Conservation (phyloP, 2,888 invertebrate genomes). For the Timandra comae region DNA sequence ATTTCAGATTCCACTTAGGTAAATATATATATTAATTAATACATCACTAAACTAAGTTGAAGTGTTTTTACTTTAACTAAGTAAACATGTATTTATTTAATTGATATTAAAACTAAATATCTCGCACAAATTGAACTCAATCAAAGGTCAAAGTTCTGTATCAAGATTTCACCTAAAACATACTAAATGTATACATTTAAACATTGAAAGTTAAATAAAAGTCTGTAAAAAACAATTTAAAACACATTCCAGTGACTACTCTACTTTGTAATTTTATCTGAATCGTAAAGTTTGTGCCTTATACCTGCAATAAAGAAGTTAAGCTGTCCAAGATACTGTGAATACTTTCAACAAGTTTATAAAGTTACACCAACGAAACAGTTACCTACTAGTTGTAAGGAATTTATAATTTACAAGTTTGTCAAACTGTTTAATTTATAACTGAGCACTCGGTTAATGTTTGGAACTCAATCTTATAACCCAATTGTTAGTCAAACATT, state of each 20-base stretch:
- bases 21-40: no score
- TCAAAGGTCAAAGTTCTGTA: no score
- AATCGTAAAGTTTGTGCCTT: constrained; percentile 4
- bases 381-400: constrained; percentile 9
- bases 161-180: no score
- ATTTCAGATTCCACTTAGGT: no score
- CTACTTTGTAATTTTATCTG: constrained; percentile 9
- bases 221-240: no score
- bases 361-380: constrained; percentile 10
- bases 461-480: constrained; percentile 3
- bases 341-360: constrained; percentile 16
- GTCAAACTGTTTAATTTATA: constrained; percentile 10
- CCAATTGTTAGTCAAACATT: constrained; percentile 13
- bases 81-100: no score
- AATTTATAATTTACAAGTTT: constrained; percentile 14
- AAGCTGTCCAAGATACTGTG: constrained; percentile 5
- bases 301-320: constrained; percentile 7
- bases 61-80: no score
- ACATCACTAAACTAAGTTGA: no score
- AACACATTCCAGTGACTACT: constrained; percentile 1
- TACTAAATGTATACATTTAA: no score
- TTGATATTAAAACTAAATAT: no score
- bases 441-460: constrained; percentile 9
- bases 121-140: no score
- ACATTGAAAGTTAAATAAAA: no score